A percentile compares a stretch with the other conserved stretches of the same genome.
These are phyloP conservation scores for Oophaga sylvatica DNA, from an alignment of 2,797 vertebrate species.

Conservation along the genomic window DNA sequence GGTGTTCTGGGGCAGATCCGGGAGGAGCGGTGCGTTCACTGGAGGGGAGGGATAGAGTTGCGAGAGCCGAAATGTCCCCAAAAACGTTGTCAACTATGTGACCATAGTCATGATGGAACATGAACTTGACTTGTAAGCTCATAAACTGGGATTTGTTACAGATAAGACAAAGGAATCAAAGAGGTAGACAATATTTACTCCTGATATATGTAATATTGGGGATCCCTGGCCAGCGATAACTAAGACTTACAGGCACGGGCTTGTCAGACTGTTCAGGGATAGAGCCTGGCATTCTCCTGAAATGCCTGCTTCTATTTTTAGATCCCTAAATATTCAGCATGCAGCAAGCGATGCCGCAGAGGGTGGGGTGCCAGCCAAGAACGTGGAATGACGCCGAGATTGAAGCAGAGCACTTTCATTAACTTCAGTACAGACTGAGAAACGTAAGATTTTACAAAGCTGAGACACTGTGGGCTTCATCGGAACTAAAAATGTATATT, in stretches of 20 bases:
- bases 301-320: conserved; percentile 60
- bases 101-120: not conserved
- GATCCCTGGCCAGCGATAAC: not conserved
- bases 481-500: conserved; percentile 4
- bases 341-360: conserved; percentile 58
- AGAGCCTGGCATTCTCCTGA: conserved; percentile 51
- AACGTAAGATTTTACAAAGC: conserved; percentile 11
- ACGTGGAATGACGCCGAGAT: conserved; percentile 48
- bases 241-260: conserved; percentile 11
- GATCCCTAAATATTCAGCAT: conserved; percentile 61
- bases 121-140: not conserved
- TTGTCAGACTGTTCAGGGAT: conserved; percentile 43
- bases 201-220: not conserved
- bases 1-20: too few relatives aligned
- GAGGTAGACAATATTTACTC: not conserved
- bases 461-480: not conserved
- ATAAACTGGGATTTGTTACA: not conserved
- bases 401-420: conserved; percentile 51
- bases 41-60: too few relatives aligned
- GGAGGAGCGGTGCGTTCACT: too few relatives aligned
- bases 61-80: too few relatives aligned
- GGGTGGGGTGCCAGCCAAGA: conserved; percentile 58
- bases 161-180: not conserved
- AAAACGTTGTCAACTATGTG: too few relatives aligned
- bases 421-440: conserved; percentile 49